Evolutionary conservation across 2,888 invertebrate species (phyloP), one percentile per base, ranked within the genome.

Genomic region (Andricus quercusramuli): DNA sequence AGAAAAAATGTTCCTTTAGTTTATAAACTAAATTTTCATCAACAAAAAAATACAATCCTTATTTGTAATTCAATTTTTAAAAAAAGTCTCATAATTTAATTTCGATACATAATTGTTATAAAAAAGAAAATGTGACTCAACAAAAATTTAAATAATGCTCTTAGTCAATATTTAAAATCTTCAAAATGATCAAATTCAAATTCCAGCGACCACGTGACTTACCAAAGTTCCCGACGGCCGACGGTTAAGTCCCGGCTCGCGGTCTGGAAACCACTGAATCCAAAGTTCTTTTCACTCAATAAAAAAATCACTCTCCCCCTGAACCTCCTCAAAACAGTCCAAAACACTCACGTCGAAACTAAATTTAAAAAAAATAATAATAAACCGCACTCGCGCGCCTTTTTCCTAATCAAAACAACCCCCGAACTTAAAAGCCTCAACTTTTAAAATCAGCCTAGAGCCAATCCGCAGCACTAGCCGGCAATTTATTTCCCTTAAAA

Each of bases 191-290:
- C 3, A 74, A 64, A 37, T 41, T 64, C 5, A 17, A 74, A 13
- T 41, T 29, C 8, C n/a, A 77, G 32, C 22, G 70, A 64, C 77
- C 84, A 85, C 84, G 86, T 83, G 85, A 89, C 89, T 85, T 85
- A 89, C 89, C 89, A 89, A 89, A 87, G 79, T 83, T 83, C 87
- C 91, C 91, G 91, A 88, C 91, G 91, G 90, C 89, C 90, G 91
- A 87, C 89, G 88, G 82, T 81, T 78, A 78, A 66, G 32, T 80
- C 41, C 78, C 77, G 44, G 70, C n/a, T 29, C 22, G 56, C 56
- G 79, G 59, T 65, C 32, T 62, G 64, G n/a, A 64, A 64, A 65
- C 32, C 68, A 70, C 59, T 67, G 74, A 68, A 68, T 68, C 79
- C 68, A 81, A 59, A 44, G 62, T 65, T 47, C 66, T 65, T 65